These are phyloP conservation scores for Oxycera nigricornis DNA, from an alignment of 2,888 invertebrate species.

Conservation along the genomic window DNA sequence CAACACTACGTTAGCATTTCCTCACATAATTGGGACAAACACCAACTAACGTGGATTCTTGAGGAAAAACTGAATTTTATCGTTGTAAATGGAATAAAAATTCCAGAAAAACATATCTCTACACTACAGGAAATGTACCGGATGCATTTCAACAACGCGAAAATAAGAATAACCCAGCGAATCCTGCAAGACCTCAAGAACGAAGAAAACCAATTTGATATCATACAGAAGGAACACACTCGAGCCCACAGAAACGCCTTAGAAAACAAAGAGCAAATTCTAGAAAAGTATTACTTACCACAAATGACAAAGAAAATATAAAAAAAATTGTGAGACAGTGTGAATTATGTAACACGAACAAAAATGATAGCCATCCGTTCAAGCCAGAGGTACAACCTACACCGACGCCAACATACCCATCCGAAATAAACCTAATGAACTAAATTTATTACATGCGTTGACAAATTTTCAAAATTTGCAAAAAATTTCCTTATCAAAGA, in stretches of 20 bases:
- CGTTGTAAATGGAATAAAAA: constrained; percentile 18
- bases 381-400: not conserved
- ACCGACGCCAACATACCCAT: not conserved
- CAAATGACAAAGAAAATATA: not conserved
- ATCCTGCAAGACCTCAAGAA: not conserved
- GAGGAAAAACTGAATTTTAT: constrained; percentile 1
- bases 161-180: not conserved
- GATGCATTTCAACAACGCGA: not conserved
- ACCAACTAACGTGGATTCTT: not conserved
- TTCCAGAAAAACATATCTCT: constrained; percentile 2
- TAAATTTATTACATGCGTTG: not conserved
- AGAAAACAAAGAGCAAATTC: not conserved
- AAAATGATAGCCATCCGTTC: not conserved
- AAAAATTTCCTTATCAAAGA: not conserved
- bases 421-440: not conserved
- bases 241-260: not conserved
- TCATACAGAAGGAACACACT: not conserved
- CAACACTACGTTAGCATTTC: not conserved
- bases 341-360: not conserved
- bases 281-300: not conserved
- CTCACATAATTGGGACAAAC: fast-evolving
- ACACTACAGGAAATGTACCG: constrained; percentile 2
- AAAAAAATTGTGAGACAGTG: constrained; percentile 10
- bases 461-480: not conserved
- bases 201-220: not conserved